Base-by-base conservation (phyloP, 1,140 invertebrate species). In the Vanessa tameamea region DNA sequence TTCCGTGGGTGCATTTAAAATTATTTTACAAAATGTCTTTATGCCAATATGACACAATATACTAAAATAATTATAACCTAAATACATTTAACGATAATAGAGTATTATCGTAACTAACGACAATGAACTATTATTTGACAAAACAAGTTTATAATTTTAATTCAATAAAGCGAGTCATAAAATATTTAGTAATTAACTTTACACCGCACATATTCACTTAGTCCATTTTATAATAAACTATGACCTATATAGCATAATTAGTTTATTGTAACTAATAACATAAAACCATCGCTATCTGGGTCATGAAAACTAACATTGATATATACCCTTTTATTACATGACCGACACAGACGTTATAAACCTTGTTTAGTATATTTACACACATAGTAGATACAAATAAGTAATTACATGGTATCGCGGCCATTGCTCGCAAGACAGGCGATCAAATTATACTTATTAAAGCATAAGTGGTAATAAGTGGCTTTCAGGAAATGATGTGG, bases 211-310 rank as follows among this genome's bases (percentile, higher is more conserved):
- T 59, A 73, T 73, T 67, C 53, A 73, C 66, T 73, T 64, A 48
- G 47, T 66, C 64, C 65, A 59, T 69, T 68, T 69, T 73, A 73
- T 69, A 68, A 69, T 73, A 63, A 61, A 53, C 47, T 63, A 57
- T 70, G 73, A 50, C 53, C 68, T 53, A 70, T 75, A 75, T 70
- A 65, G 47, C 63, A 63, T 75, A 75, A 75, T 75, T 68, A 75
- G 68, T 70, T 75, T 75, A 75, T 75, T 75, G 68, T 70, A 47
- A 64, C 68, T 75, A 75, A 75, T 75, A 75, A 75, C 73, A 70
- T 70, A 75, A 78, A 78, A 66, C 77, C 69, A 78, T 75, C 37
- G 65, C 64, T 68, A 76, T 76, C 72, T 76, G 72, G 77, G 77
- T 78, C 77, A 76, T 66, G 64, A 76, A 76, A 78, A 75, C 69